These are phyloP conservation scores for Scaptomyza graminum DNA, from an alignment of 1,140 invertebrate genomes.

Conservation along the genomic window DNA sequence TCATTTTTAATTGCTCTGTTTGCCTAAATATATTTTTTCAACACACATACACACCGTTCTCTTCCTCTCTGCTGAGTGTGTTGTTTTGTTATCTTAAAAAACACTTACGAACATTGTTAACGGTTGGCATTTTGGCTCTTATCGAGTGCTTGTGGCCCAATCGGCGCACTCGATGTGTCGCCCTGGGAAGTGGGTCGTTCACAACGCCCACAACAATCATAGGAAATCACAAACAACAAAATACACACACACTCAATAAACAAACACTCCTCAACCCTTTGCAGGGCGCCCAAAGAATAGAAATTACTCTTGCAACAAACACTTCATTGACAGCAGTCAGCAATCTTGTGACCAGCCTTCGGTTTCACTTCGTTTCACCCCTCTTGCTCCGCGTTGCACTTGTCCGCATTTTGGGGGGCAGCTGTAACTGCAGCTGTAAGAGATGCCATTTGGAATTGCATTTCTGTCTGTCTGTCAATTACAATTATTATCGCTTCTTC, in stretches of 20 bases:
- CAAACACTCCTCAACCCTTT: not conserved
- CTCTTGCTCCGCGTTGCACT: constrained; percentile 11
- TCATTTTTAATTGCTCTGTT: constrained; percentile 52
- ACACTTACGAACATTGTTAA: constrained; percentile 48
- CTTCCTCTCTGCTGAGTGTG: not conserved
- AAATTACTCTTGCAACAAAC: constrained; percentile 9
- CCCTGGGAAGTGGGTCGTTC: constrained; percentile 53
- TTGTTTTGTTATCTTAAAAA: constrained; percentile 39
- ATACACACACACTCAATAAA: constrained; percentile 3
- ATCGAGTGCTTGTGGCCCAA: constrained; percentile 40
- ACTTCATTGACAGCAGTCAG: constrained; percentile 6
- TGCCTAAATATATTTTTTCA: constrained; percentile 37
- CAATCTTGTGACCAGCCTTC: constrained; percentile 22
- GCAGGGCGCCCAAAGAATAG: constrained; percentile 16
- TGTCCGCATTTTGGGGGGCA: constrained; percentile 14
- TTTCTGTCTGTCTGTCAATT: constrained; percentile 57
- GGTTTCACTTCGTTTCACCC: not conserved
- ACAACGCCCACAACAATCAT: constrained; percentile 41
- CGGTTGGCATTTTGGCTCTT: constrained; percentile 39
- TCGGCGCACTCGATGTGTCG: constrained; percentile 29
- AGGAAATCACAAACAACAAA: not conserved
- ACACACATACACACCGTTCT: constrained; percentile 10
- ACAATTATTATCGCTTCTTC: constrained; percentile 58
- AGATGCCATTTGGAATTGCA: constrained; percentile 33
- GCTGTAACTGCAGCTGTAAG: constrained; percentile 21